A percentile compares a stretch with the other conserved stretches of the same genome.
phyloP scores from a whole-genome alignment of 35 echinoderm and acorn worm species.

The Diadema setosum region DNA sequence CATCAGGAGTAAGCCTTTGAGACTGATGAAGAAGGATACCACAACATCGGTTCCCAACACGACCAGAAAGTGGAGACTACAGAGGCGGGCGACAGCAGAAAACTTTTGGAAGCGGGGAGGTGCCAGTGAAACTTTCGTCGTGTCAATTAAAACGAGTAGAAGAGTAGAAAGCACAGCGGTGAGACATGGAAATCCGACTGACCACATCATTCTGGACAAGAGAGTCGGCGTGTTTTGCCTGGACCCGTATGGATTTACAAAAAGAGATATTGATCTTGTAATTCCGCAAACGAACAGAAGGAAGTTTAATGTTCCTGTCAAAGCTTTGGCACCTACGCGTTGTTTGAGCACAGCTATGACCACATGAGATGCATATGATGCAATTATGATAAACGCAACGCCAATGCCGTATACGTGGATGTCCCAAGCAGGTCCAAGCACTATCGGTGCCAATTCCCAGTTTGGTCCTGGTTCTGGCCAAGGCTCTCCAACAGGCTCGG shows the following conservation, averaged over 20 bases:
- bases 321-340: not conserved
- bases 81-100: conserved; percentile 33
- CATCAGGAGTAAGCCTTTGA: conserved; percentile 57
- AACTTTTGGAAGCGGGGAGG: conserved; percentile 87
- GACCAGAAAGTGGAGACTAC: conserved; percentile 54
- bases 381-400: conserved; percentile 21
- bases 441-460: conserved; percentile 31
- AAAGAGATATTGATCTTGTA: conserved; percentile 57
- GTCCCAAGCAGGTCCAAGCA: conserved; percentile 38
- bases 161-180: conserved; percentile 73
- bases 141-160: conserved; percentile 77
- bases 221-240: conserved; percentile 25
- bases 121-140: conserved; percentile 85
- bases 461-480: conserved; percentile 94
- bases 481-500: conserved; percentile 47
- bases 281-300: conserved; percentile 53
- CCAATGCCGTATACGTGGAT: conserved; percentile 71
- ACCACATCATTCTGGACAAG: conserved; percentile 83
- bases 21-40: conserved; percentile 37
- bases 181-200: conserved; percentile 79
- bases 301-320: conserved; percentile 60
- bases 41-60: conserved; percentile 74
- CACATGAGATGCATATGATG: conserved; percentile 9
- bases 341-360: conserved; percentile 21
- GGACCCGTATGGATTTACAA: conserved; percentile 79